Evolutionary conservation across 2,888 invertebrate genomes (phyloP), one percentile per base, ranked within the genome.

Genomic region (Yponomeuta malinellus): DNA sequence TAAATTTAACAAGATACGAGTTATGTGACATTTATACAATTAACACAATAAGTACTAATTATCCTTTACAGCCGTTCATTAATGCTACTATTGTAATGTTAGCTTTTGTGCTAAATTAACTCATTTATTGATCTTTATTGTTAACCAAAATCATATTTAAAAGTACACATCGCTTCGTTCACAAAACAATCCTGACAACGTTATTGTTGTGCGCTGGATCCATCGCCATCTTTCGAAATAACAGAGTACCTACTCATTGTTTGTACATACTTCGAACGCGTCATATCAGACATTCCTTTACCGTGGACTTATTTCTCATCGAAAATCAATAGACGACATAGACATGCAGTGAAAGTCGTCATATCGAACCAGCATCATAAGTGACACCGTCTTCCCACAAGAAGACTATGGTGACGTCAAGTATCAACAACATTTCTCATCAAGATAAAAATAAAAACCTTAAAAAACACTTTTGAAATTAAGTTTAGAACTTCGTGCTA

Each of bases 21-120:
- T 43, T 48, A 33, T 70, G 64, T 64, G 64, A 66, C 71, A 65
- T 66, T 86, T 90, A 87, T 89, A 90, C 89, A 89, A 88, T 82
- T 85, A 85, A 84, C 83, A 81, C 85, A 87, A 85, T 84, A 81
- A 83, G 80, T 74, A 81, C 81, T 83, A 76, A 84, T 84, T 73
- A 72, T 73, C 72, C 70, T 74, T 73, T 71, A 70, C 71, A 79
- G 75, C 82, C 79, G 79, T 83, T 82, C 79, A 81, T 84, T 66
- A 66, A 81, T 79, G 84, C 83, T 82, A 81, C 81, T 65, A 48
- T 83, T 59, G 80, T 82, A 83, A 83, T 83, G 79, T 83, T 83
- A 85, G 84, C 83, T 81, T 83, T 83, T 79, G 80, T 76, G 79
- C 75, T 15, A 69, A 70, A 70, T 70, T 64, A 23, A 70, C 33